Percentiles rank a stretch among this genome's conserved stretches.
phyloP scores from a whole-genome alignment of 2,888 invertebrate genomes.

The Zygothrica quintamaculata region DNA sequence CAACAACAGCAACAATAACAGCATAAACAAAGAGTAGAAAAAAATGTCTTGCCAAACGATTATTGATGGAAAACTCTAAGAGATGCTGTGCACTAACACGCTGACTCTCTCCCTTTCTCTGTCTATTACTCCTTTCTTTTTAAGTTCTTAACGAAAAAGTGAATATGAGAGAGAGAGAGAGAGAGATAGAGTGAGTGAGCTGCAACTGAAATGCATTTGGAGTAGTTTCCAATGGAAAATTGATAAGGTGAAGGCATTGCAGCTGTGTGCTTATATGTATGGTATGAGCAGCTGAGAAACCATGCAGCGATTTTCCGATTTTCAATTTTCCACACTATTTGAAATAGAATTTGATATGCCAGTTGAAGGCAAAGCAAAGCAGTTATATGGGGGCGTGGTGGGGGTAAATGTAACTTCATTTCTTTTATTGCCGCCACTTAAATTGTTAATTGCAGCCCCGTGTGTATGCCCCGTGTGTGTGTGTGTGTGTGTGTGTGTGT shows the following conservation, averaged over 20 bases:
- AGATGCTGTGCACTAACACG: conserved; percentile 16
- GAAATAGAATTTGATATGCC: conserved; percentile 32
- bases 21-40: conserved; percentile 1
- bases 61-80: conserved; percentile 45
- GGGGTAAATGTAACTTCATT: conserved; percentile 53
- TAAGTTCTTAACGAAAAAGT: too few relatives aligned
- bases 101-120: too few relatives aligned
- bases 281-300: conserved; percentile 41
- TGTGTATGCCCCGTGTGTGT: conserved; percentile 1
- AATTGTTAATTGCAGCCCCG: conserved; percentile 63
- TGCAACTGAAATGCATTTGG: not conserved
- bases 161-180: too few relatives aligned
- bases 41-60: conserved; percentile 26
- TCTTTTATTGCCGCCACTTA: conserved; percentile 67
- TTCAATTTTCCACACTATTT: conserved; percentile 46
- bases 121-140: too few relatives aligned
- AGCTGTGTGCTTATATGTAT: conserved; percentile 2
- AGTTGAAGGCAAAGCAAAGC: not conserved
- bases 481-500: too few relatives aligned
- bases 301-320: conserved; percentile 46
- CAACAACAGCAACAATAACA: conserved; percentile 5
- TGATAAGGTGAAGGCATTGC: conserved; percentile 33
- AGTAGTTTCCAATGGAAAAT: conserved; percentile 1
- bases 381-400: not conserved
- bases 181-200: too few relatives aligned